These are phyloP conservation scores for Thyatira batis DNA, from an alignment of 2,888 invertebrate genomes.

Conservation along the genomic window DNA sequence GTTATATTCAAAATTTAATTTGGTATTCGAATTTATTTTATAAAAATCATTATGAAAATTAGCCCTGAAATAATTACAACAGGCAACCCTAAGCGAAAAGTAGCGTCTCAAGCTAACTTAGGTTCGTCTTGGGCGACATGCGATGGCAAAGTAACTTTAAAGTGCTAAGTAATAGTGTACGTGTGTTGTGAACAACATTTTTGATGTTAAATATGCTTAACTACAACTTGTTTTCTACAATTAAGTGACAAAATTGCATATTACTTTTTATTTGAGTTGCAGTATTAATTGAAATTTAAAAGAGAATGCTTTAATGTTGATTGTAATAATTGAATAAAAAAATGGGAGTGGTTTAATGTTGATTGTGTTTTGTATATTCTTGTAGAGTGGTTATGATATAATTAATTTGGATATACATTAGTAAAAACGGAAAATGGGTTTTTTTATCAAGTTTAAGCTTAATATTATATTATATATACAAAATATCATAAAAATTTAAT, in stretches of 20 bases:
- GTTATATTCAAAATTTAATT: no score
- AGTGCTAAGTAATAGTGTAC: conserved; percentile 14
- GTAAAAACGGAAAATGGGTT: no score
- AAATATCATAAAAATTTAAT: no score
- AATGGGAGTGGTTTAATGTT: not conserved
- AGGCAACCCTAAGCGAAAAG: not conserved
- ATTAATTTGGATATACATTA: not conserved
- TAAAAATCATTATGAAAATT: no score
- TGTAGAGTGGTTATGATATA: not conserved
- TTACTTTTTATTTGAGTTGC: not conserved
- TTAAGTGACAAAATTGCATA: not conserved
- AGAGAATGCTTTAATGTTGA: no score
- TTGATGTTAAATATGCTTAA: not conserved
- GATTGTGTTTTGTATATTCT: not conserved
- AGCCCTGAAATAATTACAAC: not conserved
- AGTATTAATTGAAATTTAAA: no score
- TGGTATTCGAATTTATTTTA: no score
- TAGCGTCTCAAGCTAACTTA: not conserved
- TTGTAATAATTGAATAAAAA: not conserved
- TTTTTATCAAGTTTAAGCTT: no score
- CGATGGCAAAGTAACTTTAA: conserved; percentile 1
- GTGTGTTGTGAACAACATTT: not conserved
- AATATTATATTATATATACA: no score
- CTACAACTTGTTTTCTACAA: not conserved
- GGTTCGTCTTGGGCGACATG: conserved; percentile 4